Conservation (phyloP, 2,113 vertebrate species). For the Corythornis vintsioides region DNA sequence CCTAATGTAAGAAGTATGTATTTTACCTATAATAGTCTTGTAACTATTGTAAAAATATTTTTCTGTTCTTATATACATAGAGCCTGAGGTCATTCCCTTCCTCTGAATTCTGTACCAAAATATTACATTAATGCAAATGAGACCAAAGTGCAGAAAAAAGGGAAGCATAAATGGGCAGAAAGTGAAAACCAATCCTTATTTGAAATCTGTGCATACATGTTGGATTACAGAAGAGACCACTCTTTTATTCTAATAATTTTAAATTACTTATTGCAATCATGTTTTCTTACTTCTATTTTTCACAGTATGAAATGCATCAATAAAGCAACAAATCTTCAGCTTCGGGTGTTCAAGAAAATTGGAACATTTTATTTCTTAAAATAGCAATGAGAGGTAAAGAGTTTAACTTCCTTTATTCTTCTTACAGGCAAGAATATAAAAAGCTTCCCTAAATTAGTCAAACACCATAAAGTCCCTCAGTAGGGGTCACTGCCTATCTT, state of each 20-base stretch:
- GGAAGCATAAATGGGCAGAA: neutral
- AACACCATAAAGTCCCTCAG: neutral
- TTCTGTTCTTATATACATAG: neutral
- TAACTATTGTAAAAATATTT: neutral
- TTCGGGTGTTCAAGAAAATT: neutral
- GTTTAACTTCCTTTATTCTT: neutral
- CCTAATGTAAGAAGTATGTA: neutral
- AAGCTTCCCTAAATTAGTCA: neutral
- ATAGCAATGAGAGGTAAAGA: neutral
- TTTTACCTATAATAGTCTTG: neutral
- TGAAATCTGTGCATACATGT: neutral
- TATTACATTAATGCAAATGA: neutral
- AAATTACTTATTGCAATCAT: neutral
- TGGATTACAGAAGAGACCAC: neutral
- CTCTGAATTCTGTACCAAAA: neutral
- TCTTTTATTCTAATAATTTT: neutral
- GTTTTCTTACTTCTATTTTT: neutral
- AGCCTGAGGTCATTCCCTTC: neutral
- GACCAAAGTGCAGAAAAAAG: neutral
- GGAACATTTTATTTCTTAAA: neutral
- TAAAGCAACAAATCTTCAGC: neutral
- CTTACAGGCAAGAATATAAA: neutral
- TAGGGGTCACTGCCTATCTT: neutral
- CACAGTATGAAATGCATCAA: neutral
- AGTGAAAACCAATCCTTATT: neutral